Percentiles rank a stretch among this genome's conserved stretches.
Evolutionary conservation across 2,113 vertebrate genomes (phyloP).

Genomic region (Mus pahari): DNA sequence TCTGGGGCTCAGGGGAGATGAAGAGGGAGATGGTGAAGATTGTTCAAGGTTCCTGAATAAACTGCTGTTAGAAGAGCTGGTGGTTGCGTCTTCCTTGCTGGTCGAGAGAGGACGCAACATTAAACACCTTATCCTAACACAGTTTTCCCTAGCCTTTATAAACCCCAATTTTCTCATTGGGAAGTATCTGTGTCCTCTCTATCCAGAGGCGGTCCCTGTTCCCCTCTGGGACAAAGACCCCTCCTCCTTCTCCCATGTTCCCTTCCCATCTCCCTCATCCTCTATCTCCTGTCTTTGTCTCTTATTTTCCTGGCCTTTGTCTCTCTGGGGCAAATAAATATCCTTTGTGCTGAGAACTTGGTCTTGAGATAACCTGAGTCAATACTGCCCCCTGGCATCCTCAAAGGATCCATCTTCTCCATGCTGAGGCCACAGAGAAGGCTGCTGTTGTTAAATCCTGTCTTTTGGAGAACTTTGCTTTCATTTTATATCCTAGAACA

Average conservation of each 20-base stretch:
- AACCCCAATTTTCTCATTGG: neutral
- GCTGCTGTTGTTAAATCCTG: neutral
- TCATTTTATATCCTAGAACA: conserved; percentile 1
- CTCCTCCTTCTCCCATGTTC: neutral
- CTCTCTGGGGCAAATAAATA: neutral
- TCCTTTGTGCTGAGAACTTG: neutral
- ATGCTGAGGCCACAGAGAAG: neutral
- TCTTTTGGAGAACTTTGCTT: neutral
- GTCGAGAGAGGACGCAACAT: too few species aligned
- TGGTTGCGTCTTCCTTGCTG: too few species aligned
- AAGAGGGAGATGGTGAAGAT: too few species aligned
- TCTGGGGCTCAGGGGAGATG: too few species aligned
- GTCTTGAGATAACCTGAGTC: neutral
- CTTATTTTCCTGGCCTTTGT: neutral
- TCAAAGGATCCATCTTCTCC: neutral
- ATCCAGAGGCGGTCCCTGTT: neutral
- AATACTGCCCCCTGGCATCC: neutral
- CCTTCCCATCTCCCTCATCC: neutral
- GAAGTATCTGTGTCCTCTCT: neutral
- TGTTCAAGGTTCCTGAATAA: too few species aligned
- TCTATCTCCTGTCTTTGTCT: neutral
- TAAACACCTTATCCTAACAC: neutral
- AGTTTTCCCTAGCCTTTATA: neutral
- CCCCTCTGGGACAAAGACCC: neutral
- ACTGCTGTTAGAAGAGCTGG: too few species aligned